A percentile compares a stretch with the other conserved stretches of the same genome.
These are phyloP conservation scores for Eubasilissa regina DNA, from an alignment of 1,140 invertebrate species.

Conservation along the genomic window DNA sequence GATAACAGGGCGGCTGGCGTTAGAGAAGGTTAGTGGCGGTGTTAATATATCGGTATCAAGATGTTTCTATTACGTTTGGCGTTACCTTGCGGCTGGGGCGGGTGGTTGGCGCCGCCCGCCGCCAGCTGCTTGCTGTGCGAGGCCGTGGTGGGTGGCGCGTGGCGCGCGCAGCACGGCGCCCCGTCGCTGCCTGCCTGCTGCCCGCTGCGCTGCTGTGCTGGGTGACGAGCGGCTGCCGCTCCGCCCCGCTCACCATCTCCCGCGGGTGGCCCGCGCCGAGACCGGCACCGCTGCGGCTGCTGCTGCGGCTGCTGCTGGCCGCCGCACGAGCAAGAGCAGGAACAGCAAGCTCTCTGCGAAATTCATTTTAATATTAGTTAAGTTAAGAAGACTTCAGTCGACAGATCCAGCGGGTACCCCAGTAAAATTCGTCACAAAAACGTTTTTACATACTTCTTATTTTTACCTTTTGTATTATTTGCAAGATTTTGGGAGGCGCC, in stretches of 20 bases:
- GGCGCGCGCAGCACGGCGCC: conserved; percentile 64
- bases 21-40: no score
- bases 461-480: no score
- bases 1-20: no score
- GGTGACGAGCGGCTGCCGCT: conserved; percentile 74
- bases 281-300: conserved; percentile 12
- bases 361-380: no score
- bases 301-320: conserved; percentile 59
- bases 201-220: conserved; percentile 81
- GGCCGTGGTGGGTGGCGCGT: conserved; percentile 77
- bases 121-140: conserved; percentile 82
- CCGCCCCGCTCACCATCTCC: conserved; percentile 63
- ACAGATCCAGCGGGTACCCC: no score
- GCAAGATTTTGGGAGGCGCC: no score
- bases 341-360: conserved; percentile 58
- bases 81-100: conserved; percentile 79
- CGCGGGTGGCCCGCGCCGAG: conserved; percentile 67
- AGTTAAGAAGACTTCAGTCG: no score
- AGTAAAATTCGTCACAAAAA: no score
- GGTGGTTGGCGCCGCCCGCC: conserved; percentile 77
- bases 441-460: no score
- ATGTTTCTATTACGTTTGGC: conserved; percentile 71
- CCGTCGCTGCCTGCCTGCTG: conserved; percentile 69
- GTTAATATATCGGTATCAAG: conserved; percentile 50
- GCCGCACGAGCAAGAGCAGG: conserved; percentile 57